A percentile compares a stretch with the other conserved stretches of the same genome.
Conservation (phyloP, 2,888 invertebrate species). For the Drosophila tanythrix region DNA sequence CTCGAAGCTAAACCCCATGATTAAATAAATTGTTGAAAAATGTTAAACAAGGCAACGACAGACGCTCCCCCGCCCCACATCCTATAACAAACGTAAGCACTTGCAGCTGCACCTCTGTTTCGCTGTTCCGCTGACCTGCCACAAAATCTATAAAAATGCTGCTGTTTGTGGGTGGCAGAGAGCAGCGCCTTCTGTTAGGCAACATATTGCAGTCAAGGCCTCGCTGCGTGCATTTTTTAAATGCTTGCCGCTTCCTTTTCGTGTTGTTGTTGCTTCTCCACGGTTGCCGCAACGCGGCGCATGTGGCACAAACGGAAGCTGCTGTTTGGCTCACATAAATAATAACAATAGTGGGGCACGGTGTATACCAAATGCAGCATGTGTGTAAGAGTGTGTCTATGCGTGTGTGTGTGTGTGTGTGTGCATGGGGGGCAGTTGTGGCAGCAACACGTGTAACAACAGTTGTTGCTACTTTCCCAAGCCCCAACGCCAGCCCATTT, state of each 20-base stretch:
- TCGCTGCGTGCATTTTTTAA: constrained; percentile 80
- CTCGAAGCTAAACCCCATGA: constrained; percentile 72
- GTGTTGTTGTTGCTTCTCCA: constrained; percentile 31
- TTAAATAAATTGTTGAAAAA: constrained; percentile 80
- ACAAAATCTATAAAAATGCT: constrained; percentile 74
- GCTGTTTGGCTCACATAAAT: constrained; percentile 81
- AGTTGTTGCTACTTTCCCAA: constrained; percentile 32
- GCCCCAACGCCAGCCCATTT: neutral
- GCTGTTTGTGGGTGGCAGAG: neutral
- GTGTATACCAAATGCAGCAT: constrained; percentile 36
- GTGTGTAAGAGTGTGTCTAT: neutral
- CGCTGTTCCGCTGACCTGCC: constrained; percentile 63
- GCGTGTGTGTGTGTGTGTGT: constrained; percentile 1
- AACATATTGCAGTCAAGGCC: constrained; percentile 81
- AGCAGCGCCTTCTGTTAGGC: constrained; percentile 67
- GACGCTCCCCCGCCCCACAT: neutral
- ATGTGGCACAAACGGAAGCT: constrained; percentile 81
- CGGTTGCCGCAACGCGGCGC: constrained; percentile 65
- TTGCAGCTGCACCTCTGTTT: constrained; percentile 17
- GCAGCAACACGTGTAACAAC: constrained; percentile 73
- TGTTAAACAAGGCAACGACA: constrained; percentile 70
- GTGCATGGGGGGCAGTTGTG: constrained; percentile 32
- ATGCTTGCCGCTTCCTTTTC: constrained; percentile 68
- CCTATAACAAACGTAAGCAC: neutral
- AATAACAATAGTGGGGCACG: constrained; percentile 69